phyloP scores from a whole-genome alignment of 2,797 vertebrate species.

The Xyrichtys novacula region DNA sequence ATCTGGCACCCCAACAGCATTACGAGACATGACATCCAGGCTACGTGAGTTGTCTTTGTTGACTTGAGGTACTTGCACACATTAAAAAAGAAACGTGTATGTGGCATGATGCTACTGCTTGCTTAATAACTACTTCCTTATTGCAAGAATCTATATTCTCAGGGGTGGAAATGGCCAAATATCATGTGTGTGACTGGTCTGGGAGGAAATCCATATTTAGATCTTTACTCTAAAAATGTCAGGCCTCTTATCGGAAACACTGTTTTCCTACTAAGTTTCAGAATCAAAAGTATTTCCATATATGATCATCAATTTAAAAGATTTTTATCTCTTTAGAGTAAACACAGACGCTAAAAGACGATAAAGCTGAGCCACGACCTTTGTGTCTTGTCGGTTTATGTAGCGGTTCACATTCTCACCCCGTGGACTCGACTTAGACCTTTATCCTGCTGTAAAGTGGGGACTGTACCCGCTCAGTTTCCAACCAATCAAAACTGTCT shows the following conservation, averaged over 20 bases:
- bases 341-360: background rate
- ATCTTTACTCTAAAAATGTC: slow-evolving; percentile 16
- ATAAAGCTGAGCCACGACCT: background rate
- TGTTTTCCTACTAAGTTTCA: background rate
- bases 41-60: too few relatives aligned
- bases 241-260: slow-evolving; percentile 19
- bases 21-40: background rate
- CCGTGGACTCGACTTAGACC: too few relatives aligned
- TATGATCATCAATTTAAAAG: background rate
- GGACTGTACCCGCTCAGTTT: slow-evolving; percentile 22
- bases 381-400: too few relatives aligned
- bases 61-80: too few relatives aligned
- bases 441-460: slow-evolving; percentile 9
- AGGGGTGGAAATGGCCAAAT: slow-evolving; percentile 59
- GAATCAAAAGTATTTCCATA: slow-evolving; percentile 27
- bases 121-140: slow-evolving; percentile 67
- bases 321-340: background rate
- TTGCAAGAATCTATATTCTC: slow-evolving; percentile 47
- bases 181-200: slow-evolving; percentile 34
- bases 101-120: slow-evolving; percentile 37
- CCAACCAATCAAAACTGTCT: slow-evolving; percentile 14
- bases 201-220: slow-evolving; percentile 65
- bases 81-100: too few relatives aligned
- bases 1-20: background rate
- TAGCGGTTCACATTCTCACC: background rate